These are phyloP conservation scores for Pogonomyrmex barbatus DNA, from an alignment of 1,140 invertebrate genomes.

Conservation along the genomic window DNA sequence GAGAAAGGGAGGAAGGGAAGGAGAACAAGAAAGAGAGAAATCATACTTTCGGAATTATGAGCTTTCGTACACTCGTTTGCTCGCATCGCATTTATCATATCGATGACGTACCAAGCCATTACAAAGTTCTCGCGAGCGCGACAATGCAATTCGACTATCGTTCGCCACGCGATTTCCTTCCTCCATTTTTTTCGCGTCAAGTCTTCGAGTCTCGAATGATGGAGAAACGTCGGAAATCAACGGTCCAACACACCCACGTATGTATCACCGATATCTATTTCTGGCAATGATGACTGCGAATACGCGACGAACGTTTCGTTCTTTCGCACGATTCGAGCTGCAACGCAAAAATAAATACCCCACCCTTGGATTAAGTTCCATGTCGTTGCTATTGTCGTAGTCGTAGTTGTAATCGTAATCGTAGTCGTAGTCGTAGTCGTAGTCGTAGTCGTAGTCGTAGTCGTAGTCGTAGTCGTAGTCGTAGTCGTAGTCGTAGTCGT, in stretches of 20 bases:
- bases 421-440: not conserved
- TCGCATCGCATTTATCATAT: not conserved
- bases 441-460: too few relatives aligned
- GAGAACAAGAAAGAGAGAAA: too few relatives aligned
- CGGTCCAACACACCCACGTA: conserved; percentile 74
- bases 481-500: not conserved
- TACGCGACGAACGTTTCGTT: conserved; percentile 70
- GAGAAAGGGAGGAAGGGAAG: too few relatives aligned
- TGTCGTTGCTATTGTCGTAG: conserved; percentile 34
- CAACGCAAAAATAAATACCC: conserved; percentile 75
- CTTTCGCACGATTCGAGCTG: conserved; percentile 54
- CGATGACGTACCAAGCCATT: not conserved
- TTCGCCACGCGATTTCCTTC: conserved; percentile 9
- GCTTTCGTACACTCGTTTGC: not conserved
- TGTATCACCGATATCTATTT: conserved; percentile 74
- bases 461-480: not conserved
- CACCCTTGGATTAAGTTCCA: conserved; percentile 27
- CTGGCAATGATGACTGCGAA: conserved; percentile 77
- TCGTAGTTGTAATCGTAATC: too few relatives aligned
- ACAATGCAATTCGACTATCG: too few relatives aligned
- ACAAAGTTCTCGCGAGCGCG: too few relatives aligned
- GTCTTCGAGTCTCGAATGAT: conserved; percentile 41
- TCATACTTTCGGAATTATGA: not conserved
- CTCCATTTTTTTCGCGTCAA: conserved; percentile 62
- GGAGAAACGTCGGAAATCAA: conserved; percentile 47